Base-by-base conservation (phyloP, 2,888 invertebrate genomes). In the Tetragnatha montana region DNA sequence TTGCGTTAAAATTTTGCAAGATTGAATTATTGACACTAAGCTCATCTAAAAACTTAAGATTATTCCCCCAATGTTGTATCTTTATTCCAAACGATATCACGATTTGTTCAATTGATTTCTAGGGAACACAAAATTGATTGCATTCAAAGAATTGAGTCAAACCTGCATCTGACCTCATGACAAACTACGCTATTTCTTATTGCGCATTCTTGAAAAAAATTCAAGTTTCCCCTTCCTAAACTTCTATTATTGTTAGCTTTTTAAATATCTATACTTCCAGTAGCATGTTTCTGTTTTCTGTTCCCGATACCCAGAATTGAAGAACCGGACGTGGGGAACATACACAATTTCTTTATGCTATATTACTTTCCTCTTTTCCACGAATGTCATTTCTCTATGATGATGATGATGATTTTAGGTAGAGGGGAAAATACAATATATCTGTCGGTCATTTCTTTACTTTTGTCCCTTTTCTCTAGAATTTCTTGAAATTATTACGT, bases 401-500 rank as follows among this genome's bases (percentile, higher is more conserved):
- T 60, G 60, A 60, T 60, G 60, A 60, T 60, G 60, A 60, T 60
- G 35, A 35, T 60, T 60, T 60, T 60, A 60, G 60, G 60, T 60
- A 60, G 60, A 60, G 60, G 35, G 35, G 35, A 35, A 60, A 60
- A 60, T 60, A 60, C 60, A 60, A 60, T 60, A 60, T 60, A 60
- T 60, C 60, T 60, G 60, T 60, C 60, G 60, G 60, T 60, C 60
- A 60, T 60, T 60, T 60, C 60, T 60, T 60, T 60, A 12, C 60
- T 60, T 60, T 60, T 60, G 60, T 60, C 60, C 60, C 60, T 17
- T n/a, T 60, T 8, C 17, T 60, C 60, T 17, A 60, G 60, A 60
- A 60, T 60, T 60, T 60, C 60, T 60, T 60, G 60, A 60, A 60
- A 60, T 60, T 60, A 60, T 60, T 60, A 60, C 60, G 60, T 60